Conservation (phyloP, 1,140 invertebrate species). For the Laupala kohalensis region DNA sequence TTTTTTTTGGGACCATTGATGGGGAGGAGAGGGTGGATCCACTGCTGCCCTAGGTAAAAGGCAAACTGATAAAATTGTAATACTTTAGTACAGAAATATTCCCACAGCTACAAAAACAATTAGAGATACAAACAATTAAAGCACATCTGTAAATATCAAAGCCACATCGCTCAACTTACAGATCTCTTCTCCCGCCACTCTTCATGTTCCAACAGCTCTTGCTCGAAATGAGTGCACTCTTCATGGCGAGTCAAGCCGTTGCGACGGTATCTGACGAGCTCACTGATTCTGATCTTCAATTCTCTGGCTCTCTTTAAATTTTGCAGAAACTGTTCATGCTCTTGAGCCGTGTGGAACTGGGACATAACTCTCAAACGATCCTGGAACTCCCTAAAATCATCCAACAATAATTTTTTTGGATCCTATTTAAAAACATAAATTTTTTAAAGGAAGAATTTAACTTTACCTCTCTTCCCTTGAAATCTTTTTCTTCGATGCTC, state of each 20-base stretch:
- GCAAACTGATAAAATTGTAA: conserved; percentile 50
- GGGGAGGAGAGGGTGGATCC: conserved; percentile 49
- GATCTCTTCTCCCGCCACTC: conserved; percentile 38
- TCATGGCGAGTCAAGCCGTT: conserved; percentile 67
- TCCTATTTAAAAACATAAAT: too few relatives aligned
- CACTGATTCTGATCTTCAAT: conserved; percentile 62
- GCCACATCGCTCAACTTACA: conserved; percentile 35
- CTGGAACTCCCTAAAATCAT: conserved; percentile 53
- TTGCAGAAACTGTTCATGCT: conserved; percentile 63
- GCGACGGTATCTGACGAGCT: conserved; percentile 67
- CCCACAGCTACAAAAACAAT: not conserved
- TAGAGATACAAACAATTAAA: too few relatives aligned
- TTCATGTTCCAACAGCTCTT: conserved; percentile 27
- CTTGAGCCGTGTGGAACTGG: conserved; percentile 72
- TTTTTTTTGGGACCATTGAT: conserved; percentile 51
- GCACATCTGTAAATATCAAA: too few relatives aligned
- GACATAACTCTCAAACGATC: conserved; percentile 73
- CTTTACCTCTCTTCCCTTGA: conserved; percentile 58
- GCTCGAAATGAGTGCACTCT: conserved; percentile 71
- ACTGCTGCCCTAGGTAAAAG: conserved; percentile 72
- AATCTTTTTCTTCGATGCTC: conserved; percentile 39
- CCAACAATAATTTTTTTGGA: too few relatives aligned
- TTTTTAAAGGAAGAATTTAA: too few relatives aligned
- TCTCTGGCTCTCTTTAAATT: conserved; percentile 73
- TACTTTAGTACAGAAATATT: conserved; percentile 6